Percentiles rank a stretch among this genome's conserved stretches.
Conservation (phyloP, 2,888 invertebrate species). For the Lasioglossum zephyrum region DNA sequence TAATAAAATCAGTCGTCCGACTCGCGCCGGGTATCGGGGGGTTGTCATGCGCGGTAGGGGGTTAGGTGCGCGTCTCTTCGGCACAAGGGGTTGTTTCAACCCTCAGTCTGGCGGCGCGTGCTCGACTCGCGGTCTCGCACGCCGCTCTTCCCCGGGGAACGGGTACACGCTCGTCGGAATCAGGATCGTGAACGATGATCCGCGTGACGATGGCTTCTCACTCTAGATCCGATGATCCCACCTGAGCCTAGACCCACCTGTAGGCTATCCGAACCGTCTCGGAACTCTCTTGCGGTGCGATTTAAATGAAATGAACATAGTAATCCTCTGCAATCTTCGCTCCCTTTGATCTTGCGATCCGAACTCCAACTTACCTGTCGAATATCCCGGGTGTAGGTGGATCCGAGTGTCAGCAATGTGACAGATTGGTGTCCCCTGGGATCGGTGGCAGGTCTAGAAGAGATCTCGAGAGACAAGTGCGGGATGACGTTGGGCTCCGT, state of each 20-base stretch:
- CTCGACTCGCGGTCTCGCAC: slow-evolving; percentile 74
- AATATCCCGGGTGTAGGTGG: background rate
- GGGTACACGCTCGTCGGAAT: background rate
- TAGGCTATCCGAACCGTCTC: background rate
- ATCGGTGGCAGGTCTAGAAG: background rate
- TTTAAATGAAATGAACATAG: background rate
- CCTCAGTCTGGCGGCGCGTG: slow-evolving; percentile 82
- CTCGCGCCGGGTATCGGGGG: slow-evolving; percentile 8
- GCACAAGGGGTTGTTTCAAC: slow-evolving; percentile 73
- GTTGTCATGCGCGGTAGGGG: slow-evolving; percentile 63
- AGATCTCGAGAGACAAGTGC: background rate
- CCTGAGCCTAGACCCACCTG: slow-evolving; percentile 19
- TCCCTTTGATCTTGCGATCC: background rate
- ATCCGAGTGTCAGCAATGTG: background rate
- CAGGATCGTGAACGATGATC: slow-evolving; percentile 8
- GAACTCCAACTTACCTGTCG: background rate
- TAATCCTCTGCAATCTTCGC: background rate
- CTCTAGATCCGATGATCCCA: slow-evolving; percentile 31
- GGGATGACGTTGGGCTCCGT: background rate
- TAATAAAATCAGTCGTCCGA: slow-evolving; percentile 43
- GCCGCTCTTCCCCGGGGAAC: slow-evolving; percentile 25
- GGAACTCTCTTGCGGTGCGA: background rate
- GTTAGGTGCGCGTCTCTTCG: slow-evolving; percentile 32
- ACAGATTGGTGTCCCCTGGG: background rate
- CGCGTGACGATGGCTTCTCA: slow-evolving; percentile 2